Evolutionary conservation across 2,113 vertebrate species (phyloP).

Genomic region (Brachypodius melanocephalos): DNA sequence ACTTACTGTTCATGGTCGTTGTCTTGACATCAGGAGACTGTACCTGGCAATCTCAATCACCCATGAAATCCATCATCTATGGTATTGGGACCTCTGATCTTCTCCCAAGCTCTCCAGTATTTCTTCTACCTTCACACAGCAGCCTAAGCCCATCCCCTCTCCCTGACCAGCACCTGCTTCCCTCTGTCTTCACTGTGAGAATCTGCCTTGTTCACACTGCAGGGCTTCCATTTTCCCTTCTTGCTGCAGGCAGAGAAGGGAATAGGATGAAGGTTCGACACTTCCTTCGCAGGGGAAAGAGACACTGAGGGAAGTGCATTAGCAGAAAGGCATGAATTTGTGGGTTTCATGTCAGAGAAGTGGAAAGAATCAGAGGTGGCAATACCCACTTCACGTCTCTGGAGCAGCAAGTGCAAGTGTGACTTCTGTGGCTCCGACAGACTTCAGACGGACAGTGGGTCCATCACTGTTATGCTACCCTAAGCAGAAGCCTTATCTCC

Average conservation of each 20-base stretch:
- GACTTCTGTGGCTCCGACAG: not conserved
- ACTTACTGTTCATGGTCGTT: not conserved
- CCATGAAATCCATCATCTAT: not conserved
- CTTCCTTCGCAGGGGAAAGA: not conserved
- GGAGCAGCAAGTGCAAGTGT: not conserved
- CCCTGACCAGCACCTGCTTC: not conserved
- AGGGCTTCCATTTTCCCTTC: not conserved
- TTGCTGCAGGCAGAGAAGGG: not conserved
- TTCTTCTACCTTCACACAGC: not conserved
- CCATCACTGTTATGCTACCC: not conserved
- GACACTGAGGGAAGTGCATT: not conserved
- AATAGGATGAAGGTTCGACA: not conserved
- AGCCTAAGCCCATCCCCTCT: not conserved
- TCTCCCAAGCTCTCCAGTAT: not conserved
- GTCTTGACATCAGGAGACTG: not conserved
- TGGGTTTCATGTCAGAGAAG: not conserved
- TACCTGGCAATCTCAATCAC: not conserved
- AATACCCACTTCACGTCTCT: not conserved
- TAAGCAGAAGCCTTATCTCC: not conserved
- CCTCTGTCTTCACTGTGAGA: not conserved
- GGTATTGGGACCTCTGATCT: not conserved
- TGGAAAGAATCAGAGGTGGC: not conserved
- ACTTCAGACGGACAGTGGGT: not conserved
- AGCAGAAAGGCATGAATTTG: not conserved
- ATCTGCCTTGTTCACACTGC: not conserved